Evolutionary conservation across 2,888 invertebrate species (phyloP).

Genomic region (Liodrosophila aerea): DNA sequence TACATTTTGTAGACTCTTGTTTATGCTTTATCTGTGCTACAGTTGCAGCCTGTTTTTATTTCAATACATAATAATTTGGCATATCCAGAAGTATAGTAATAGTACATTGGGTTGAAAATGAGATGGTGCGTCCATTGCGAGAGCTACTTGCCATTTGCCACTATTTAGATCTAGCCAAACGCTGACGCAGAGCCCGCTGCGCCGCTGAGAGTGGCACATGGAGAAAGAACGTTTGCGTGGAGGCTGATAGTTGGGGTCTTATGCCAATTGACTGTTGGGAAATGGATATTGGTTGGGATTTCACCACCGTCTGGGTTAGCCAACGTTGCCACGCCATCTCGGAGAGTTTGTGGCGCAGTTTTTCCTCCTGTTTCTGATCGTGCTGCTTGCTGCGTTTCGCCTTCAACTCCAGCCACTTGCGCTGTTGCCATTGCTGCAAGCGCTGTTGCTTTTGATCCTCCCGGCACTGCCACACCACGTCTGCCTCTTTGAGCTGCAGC

Average conservation of each 20-base stretch:
- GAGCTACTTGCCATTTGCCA: no score
- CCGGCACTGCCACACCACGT: not conserved
- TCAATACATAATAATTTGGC: no score
- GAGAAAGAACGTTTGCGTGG: slow-evolving; percentile 7
- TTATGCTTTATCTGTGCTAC: no score
- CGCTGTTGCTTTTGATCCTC: not conserved
- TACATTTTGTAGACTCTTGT: no score
- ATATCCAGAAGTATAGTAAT: no score
- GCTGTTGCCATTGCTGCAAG: slow-evolving; percentile 31
- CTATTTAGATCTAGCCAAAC: slow-evolving; percentile 1
- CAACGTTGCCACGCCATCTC: slow-evolving; percentile 47
- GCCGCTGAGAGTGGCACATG: slow-evolving; percentile 39
- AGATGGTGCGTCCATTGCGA: no score
- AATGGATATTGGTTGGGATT: not conserved
- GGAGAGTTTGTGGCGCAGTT: slow-evolving; percentile 32
- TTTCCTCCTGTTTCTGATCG: not conserved
- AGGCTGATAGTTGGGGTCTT: not conserved
- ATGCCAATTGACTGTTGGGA: no score
- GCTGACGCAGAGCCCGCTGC: slow-evolving; percentile 31
- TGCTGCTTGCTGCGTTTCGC: not conserved
- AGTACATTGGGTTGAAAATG: no score
- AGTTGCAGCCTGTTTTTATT: no score
- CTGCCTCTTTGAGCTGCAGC: not conserved
- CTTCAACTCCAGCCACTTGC: slow-evolving; percentile 29
- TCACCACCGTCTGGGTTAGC: slow-evolving; percentile 10